phyloP scores from a whole-genome alignment of 2,113 vertebrate genomes.

The Lepus timidus region DNA sequence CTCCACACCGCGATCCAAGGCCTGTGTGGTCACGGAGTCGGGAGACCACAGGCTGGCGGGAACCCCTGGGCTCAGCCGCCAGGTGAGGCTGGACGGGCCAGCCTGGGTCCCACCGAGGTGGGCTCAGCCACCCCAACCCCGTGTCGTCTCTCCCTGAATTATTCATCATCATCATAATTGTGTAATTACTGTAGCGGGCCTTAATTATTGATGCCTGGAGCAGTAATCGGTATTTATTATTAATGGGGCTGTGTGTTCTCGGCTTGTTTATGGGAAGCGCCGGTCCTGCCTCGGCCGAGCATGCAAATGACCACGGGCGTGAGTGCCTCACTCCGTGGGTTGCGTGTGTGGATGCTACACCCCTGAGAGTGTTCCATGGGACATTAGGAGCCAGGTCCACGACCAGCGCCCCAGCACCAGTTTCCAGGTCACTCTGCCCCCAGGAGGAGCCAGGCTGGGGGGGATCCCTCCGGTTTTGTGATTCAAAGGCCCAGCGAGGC shows the following conservation, averaged over 20 bases:
- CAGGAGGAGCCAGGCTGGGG: not conserved
- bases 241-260: conserved; percentile 91
- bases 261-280: conserved; percentile 89
- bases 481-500: not conserved
- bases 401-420: not conserved
- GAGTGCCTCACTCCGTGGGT: not conserved
- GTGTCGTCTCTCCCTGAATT: conserved; percentile 91
- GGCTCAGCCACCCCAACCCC: conserved; percentile 70
- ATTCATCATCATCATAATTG: conserved; percentile 97
- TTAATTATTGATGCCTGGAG: conserved; percentile 97
- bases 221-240: conserved; percentile 94
- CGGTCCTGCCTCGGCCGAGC: not conserved
- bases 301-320: no score
- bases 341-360: not conserved
- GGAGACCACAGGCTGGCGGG: not conserved
- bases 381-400: not conserved
- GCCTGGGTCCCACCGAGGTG: not conserved
- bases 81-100: not conserved
- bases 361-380: not conserved
- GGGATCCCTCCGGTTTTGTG: rapidly evolving
- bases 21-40: rapidly evolving
- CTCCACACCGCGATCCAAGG: not conserved
- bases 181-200: conserved; percentile 94
- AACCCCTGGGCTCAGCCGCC: not conserved
- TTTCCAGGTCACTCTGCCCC: not conserved